A percentile compares a stretch with the other conserved stretches of the same genome.
Evolutionary conservation across 2,797 vertebrate genomes (phyloP).

Genomic region (Masticophis lateralis): DNA sequence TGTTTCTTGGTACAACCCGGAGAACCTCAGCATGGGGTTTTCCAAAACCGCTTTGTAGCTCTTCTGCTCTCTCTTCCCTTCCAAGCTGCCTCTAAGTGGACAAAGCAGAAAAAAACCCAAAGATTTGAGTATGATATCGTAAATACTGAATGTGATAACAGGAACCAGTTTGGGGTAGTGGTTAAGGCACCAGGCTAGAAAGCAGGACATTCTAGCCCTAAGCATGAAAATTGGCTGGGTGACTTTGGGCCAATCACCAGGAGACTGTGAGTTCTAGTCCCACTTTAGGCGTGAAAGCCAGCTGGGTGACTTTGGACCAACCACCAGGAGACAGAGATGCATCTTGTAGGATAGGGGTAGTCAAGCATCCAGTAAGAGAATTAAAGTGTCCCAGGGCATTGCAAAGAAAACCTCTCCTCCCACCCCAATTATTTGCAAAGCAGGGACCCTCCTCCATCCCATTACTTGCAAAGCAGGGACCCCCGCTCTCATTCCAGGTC

Average conservation of each 20-base stretch:
- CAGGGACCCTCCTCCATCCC: too few species aligned
- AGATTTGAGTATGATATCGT: background rate
- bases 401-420: too few species aligned
- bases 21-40: constrained; percentile 96
- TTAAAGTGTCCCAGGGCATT: too few species aligned
- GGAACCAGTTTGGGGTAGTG: background rate
- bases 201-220: background rate
- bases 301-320: background rate
- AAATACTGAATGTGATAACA: background rate
- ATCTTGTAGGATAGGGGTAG: too few species aligned
- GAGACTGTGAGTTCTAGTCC: background rate
- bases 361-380: too few species aligned
- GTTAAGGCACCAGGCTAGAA: background rate
- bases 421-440: too few species aligned
- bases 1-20: constrained; percentile 93
- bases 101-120: background rate
- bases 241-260: background rate
- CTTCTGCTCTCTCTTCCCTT: constrained; percentile 94
- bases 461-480: too few species aligned
- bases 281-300: accelerated
- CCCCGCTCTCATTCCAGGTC: too few species aligned
- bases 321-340: background rate
- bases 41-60: constrained; percentile 93
- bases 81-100: constrained; percentile 87
- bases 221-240: background rate